Evolutionary conservation across 2,888 invertebrate genomes (phyloP), one percentile per base, ranked within the genome.

Genomic region (Meghimatium bilineatum): DNA sequence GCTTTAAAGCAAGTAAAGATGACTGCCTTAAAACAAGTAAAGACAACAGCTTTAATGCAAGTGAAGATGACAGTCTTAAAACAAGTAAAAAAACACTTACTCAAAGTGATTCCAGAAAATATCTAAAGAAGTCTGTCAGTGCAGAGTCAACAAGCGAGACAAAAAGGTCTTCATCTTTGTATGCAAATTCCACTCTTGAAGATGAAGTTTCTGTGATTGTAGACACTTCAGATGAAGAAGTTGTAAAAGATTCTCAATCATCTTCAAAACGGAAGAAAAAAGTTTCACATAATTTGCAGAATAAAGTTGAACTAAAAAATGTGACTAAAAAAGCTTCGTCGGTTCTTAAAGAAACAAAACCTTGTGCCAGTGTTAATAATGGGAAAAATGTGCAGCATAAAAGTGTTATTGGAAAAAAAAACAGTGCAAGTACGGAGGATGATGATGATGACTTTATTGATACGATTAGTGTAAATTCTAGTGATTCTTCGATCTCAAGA

Each of bases 191-290:
- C 10, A 34, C 6, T 44, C 20, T 38, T 66, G 76, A 76, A 34
- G 52, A 44, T 23, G 60, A 78, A 20, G 63, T 29, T 36, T 20
- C 38, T 56, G 36, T 78, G 34, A 56, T 78, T 29, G 38, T 78
- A 60, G 83, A 83, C 38, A n/a, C 23, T 34, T 69, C 77, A 69
- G 83, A 83, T 60, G 78, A 83, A 56, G 83, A 83, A 44, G 72
- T 78, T n/a, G n/a, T 82, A 3, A 76, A 76, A 44, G 44, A 74
- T 38, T 81, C 81, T n/a, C 60, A 44, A 23, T 3, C 52, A n/a
- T 63, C 81, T 69, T 36, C 36, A n/a, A 44, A 38, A 72, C 14
- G 72, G 12, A n/a, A 29, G 0, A 72, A 44, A 12, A 71, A 38
- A 26, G n/a, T 12, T 71, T 38, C 71, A n/a, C 12, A 2, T 6